A percentile compares a stretch with the other conserved stretches of the same genome.
Conservation (phyloP, 2,113 vertebrate species). For the Thunnus thynnus region DNA sequence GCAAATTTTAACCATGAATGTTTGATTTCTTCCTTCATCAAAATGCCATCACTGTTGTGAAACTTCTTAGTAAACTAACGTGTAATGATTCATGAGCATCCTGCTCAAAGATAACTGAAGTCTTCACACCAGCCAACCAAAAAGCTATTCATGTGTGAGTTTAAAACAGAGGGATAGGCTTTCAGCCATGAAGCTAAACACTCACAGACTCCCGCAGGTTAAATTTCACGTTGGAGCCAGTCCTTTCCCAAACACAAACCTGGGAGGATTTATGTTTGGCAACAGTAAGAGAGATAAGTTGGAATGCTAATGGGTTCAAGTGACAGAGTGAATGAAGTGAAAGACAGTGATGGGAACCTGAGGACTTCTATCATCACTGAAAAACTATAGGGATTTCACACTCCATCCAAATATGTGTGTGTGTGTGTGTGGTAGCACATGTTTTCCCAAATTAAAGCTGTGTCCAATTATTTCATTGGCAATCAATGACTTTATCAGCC, state of each 20-base stretch:
- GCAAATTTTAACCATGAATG: not conserved
- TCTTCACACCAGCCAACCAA: not conserved
- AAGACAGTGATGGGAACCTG: conserved; percentile 18
- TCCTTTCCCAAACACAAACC: conserved; percentile 9
- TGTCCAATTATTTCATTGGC: not conserved
- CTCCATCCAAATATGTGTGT: not conserved
- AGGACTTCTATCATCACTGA: conserved; percentile 6
- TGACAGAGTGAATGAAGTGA: conserved; percentile 5
- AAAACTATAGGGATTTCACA: not conserved
- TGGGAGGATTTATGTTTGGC: conserved; percentile 45
- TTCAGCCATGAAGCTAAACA: not conserved
- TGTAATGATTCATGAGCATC: not conserved
- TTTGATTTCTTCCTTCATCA: not conserved
- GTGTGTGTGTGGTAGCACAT: not conserved
- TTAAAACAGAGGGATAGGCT: not conserved
- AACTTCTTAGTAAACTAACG: not conserved
- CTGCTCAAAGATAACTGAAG: not conserved
- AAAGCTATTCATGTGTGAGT: not conserved
- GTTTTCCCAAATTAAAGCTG: conserved; percentile 28
- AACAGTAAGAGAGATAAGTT: conserved; percentile 15
- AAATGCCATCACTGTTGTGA: not conserved
- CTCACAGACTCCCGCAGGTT: conserved; percentile 30
- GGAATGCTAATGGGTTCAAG: conserved; percentile 54
- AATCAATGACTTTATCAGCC: not conserved
- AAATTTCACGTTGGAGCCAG: conserved; percentile 53